These are phyloP conservation scores for Drosophila tani DNA, from an alignment of 1,140 invertebrate species.

Conservation along the genomic window DNA sequence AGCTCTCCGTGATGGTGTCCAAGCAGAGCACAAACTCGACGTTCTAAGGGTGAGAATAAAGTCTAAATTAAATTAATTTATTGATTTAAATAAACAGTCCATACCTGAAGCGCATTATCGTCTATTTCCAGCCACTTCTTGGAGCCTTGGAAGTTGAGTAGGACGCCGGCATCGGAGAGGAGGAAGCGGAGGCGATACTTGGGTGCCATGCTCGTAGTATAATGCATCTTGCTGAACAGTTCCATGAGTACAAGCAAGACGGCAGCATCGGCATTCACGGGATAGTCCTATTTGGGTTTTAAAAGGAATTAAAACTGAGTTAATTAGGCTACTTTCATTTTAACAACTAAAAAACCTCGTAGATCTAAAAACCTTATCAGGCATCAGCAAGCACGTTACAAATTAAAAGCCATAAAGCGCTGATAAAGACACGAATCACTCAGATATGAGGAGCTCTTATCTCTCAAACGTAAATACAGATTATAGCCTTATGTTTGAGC, in stretches of 20 bases:
- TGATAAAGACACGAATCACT: not conserved
- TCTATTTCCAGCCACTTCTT: constrained; percentile 96
- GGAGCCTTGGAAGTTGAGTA: constrained; percentile 96
- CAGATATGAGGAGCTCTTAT: constrained; percentile 4
- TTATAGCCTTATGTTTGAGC: not conserved
- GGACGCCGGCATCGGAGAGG: constrained; percentile 95
- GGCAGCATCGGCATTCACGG: constrained; percentile 90
- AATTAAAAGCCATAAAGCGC: not conserved
- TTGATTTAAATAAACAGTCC: not conserved
- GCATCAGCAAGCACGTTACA: not conserved
- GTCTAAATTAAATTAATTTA: not conserved
- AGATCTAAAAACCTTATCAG: not conserved
- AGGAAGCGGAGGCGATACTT: constrained; percentile 96
- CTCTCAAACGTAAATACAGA: not conserved
- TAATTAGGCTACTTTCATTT: too few relatives aligned
- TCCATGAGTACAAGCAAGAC: constrained; percentile 95
- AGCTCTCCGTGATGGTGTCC: constrained; percentile 91
- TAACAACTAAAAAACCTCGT: not conserved
- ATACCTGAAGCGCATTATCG: constrained; percentile 89
- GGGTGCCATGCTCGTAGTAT: constrained; percentile 91
- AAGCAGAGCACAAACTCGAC: constrained; percentile 96
- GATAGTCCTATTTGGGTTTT: constrained; percentile 64
- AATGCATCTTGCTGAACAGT: constrained; percentile 96
- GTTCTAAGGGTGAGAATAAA: constrained; percentile 87
- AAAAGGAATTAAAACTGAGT: not conserved